These are phyloP conservation scores for Rhadinocentrus ornatus DNA, from an alignment of 2,797 vertebrate genomes.

Conservation along the genomic window DNA sequence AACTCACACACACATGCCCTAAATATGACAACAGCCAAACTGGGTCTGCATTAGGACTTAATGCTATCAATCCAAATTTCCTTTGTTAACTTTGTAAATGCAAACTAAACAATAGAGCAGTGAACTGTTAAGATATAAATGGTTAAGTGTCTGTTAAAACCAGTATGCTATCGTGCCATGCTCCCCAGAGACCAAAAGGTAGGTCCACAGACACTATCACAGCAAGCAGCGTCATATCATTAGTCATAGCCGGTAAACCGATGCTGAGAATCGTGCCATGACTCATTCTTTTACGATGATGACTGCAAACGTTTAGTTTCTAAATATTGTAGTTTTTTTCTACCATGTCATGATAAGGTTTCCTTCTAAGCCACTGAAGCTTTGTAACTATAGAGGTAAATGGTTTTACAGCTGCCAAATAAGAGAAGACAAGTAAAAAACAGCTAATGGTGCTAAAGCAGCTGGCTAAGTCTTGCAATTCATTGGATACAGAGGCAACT, in stretches of 20 bases:
- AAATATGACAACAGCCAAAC: constrained; percentile 21
- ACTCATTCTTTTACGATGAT: constrained; percentile 30
- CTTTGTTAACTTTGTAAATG: not conserved
- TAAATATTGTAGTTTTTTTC: not conserved
- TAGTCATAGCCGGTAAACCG: constrained; percentile 24
- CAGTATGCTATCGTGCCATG: constrained; percentile 6
- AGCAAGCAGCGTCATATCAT: constrained; percentile 28
- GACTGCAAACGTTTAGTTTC: constrained; percentile 1
- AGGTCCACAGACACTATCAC: not conserved
- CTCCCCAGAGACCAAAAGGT: constrained; percentile 24
- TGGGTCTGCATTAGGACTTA: constrained; percentile 15
- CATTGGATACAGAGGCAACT: constrained; percentile 12
- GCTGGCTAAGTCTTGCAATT: constrained; percentile 14
- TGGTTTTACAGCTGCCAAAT: constrained; percentile 35
- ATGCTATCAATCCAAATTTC: not conserved
- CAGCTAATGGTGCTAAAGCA: constrained; percentile 39
- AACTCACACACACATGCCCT: constrained; percentile 5
- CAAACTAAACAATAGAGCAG: not conserved
- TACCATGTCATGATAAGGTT: constrained; percentile 11
- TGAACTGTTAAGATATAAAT: not conserved
- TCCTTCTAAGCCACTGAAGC: constrained; percentile 3
- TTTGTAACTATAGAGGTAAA: constrained; percentile 47
- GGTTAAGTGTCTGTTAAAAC: constrained; percentile 5
- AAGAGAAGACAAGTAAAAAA: constrained; percentile 36
- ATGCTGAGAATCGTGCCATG: constrained; percentile 22